phyloP scores from a whole-genome alignment of 2,888 invertebrate species.

The Caenorhabditis sp. region DNA sequence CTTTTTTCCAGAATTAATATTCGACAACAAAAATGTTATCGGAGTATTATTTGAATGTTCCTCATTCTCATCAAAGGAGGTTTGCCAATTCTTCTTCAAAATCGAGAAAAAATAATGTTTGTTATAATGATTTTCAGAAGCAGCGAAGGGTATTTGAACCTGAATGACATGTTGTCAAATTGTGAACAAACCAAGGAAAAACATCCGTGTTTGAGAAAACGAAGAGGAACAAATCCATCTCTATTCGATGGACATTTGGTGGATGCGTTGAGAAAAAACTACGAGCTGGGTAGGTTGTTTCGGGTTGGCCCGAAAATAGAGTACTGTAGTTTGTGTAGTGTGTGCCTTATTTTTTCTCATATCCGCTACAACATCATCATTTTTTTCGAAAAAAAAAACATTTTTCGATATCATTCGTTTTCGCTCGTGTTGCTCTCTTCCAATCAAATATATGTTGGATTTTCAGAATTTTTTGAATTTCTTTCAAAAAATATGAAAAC shows the following conservation, averaged over 20 bases:
- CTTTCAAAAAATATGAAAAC: too few species aligned
- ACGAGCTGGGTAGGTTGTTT: constrained; percentile 13
- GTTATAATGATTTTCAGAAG: constrained; percentile 18
- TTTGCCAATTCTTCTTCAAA: not conserved
- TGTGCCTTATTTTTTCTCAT: too few species aligned
- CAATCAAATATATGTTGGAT: too few species aligned
- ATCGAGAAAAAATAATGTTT: too few species aligned
- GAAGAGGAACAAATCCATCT: constrained; percentile 34
- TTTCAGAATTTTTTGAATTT: too few species aligned
- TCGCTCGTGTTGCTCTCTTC: too few species aligned
- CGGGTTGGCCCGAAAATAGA: not conserved
- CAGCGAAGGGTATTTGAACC: constrained; percentile 33
- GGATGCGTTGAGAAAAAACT: constrained; percentile 26
- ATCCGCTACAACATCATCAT: too few species aligned
- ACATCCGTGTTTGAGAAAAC: constrained; percentile 4
- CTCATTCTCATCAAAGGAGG: not conserved
- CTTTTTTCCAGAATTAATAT: too few species aligned
- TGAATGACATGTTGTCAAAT: constrained; percentile 18
- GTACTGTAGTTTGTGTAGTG: too few species aligned
- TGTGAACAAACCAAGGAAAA: constrained; percentile 7
- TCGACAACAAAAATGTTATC: not conserved
- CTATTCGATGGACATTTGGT: constrained; percentile 30
- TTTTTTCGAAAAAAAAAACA: too few species aligned
- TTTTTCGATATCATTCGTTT: too few species aligned
- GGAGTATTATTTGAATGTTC: not conserved